Base-by-base conservation (phyloP, 2,888 invertebrate species). In the Listrodromus nycthemerus region DNA sequence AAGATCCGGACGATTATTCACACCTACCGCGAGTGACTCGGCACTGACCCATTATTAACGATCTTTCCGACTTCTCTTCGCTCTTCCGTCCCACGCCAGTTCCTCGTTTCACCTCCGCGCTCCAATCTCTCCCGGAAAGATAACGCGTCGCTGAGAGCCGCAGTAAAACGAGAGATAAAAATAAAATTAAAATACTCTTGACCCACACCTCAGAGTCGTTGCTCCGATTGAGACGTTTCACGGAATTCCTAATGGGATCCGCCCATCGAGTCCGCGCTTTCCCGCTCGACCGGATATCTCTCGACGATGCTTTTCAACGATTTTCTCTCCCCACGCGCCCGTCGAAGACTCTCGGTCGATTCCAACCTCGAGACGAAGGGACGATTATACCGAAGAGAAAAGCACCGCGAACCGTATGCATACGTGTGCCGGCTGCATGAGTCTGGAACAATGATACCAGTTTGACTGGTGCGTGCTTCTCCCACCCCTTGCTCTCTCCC, bases 401-500 rank as follows among this genome's bases (percentile, higher is more conserved):
- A 63, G 66, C 50, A 30, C 19, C 21, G 27, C 21, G 52, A 50
- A 71, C 50, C 48, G 77, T 61, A 48, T 71, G 66, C 71, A 76
- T 81, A 66, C 77, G 82, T 78, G 61, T 70, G 69, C 78, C 78
- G 63, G 63, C 75, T 76, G 83, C 75, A 80, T 55, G 83, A 80
- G 73, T 85, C 83, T 85, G 86, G 88, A 90, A 91, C 91, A 91
- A 91, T 91, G 91, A 91, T 91, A 91, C 91, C 90, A 89, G 91
- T 91, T 91, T 91, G 91, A 91, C 91, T 90, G 90, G 91, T 91
- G 90, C 86, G 61, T 65, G 87, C 85, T 88, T 89, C 90, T 88
- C 89, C 88, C 87, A 87, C 88, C 87, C 88, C 87, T 85, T 86
- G 86, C 79, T 81, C 71, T 41, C 52, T 13, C 13, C 19, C 61